Conservation (phyloP, 1,140 invertebrate genomes). For the Cepaea nemoralis region DNA sequence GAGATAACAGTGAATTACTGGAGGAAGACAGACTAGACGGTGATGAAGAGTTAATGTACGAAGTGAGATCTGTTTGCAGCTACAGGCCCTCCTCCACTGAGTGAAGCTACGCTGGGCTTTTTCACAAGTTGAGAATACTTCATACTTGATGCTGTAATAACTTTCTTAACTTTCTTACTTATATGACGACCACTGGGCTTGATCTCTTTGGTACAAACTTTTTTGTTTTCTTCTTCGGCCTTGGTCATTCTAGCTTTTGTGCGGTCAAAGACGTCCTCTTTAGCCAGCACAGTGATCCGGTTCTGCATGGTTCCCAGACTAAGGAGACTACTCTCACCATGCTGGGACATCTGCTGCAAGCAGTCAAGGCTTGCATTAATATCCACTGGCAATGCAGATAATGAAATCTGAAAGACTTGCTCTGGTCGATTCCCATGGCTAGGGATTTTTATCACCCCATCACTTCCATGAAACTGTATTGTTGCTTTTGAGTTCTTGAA, state of each 20-base stretch:
- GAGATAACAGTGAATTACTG: slow-evolving; percentile 24
- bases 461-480: too few relatives aligned
- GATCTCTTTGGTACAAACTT: slow-evolving; percentile 92
- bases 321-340: slow-evolving; percentile 70
- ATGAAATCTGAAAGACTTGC: slow-evolving; percentile 79
- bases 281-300: slow-evolving; percentile 90
- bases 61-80: neutral
- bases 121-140: neutral
- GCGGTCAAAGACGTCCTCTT: slow-evolving; percentile 93
- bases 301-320: slow-evolving; percentile 85
- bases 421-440: slow-evolving; percentile 74
- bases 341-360: slow-evolving; percentile 80
- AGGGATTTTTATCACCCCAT: slow-evolving; percentile 84
- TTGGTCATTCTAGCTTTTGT: slow-evolving; percentile 88
- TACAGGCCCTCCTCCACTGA: neutral
- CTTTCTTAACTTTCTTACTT: slow-evolving; percentile 77
- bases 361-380: slow-evolving; percentile 92
- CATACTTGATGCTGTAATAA: slow-evolving; percentile 69
- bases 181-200: slow-evolving; percentile 89
- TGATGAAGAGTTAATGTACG: slow-evolving; percentile 8
- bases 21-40: slow-evolving; percentile 25
- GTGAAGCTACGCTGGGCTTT: neutral
- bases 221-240: slow-evolving; percentile 90
- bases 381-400: slow-evolving; percentile 81
- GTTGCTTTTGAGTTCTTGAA: too few relatives aligned